Conservation (phyloP, 2,888 invertebrate genomes). For the Cryptocephalus moraei region DNA sequence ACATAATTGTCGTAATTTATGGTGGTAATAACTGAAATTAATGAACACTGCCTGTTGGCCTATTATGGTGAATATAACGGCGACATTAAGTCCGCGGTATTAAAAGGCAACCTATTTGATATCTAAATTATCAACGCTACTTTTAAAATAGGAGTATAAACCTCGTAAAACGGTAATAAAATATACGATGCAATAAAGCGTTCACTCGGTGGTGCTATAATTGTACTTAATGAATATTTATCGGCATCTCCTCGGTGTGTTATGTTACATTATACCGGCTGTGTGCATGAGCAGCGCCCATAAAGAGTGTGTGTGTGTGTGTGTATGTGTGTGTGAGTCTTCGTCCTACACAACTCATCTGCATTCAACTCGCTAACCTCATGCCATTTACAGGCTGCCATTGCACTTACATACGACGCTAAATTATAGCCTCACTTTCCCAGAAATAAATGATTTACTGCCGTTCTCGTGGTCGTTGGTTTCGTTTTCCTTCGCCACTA, state of each 20-base stretch:
- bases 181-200: slow-evolving; percentile 40
- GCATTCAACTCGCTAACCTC: slow-evolving; percentile 34
- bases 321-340: slow-evolving; percentile 10
- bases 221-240: slow-evolving; percentile 42
- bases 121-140: slow-evolving; percentile 11
- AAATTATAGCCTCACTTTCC: slow-evolving; percentile 32
- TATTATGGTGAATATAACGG: not conserved
- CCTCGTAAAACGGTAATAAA: slow-evolving; percentile 38
- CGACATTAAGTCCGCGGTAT: slow-evolving; percentile 1
- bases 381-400: slow-evolving; percentile 35
- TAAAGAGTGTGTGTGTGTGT: slow-evolving; percentile 23
- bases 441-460: slow-evolving; percentile 29
- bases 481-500: slow-evolving; percentile 2
- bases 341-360: slow-evolving; percentile 36
- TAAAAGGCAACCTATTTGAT: slow-evolving; percentile 6
- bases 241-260: slow-evolving; percentile 31
- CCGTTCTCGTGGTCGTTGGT: slow-evolving; percentile 8
- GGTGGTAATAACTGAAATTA: not conserved
- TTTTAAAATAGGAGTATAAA: slow-evolving; percentile 10
- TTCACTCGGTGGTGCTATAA: slow-evolving; percentile 39
- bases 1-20: not conserved
- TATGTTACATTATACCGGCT: slow-evolving; percentile 28
- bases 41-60: not conserved
- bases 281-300: slow-evolving; percentile 32
- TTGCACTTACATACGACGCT: slow-evolving; percentile 29